Evolutionary conservation across 2,797 vertebrate species (phyloP).

Genomic region (Catharus ustulatus): DNA sequence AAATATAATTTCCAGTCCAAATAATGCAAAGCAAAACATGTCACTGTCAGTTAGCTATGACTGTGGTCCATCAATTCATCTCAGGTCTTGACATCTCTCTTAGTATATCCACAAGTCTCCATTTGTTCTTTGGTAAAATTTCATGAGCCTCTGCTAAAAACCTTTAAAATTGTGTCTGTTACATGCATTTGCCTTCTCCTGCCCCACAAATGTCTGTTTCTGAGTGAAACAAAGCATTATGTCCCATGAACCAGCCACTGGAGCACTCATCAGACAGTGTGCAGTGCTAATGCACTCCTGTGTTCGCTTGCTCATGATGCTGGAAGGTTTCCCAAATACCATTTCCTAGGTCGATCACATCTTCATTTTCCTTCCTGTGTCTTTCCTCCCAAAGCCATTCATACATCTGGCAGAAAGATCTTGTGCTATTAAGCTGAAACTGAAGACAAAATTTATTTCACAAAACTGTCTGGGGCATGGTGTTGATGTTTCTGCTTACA

Average conservation of each 20-base stretch:
- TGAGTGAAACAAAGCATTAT: neutral
- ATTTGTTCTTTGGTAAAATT: neutral
- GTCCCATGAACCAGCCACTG: neutral
- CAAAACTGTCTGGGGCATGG: neutral
- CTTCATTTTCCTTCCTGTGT: constrained; percentile 36
- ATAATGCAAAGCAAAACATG: constrained; percentile 12
- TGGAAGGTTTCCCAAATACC: constrained; percentile 50
- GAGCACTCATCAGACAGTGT: neutral
- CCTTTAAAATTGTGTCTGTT: constrained; percentile 20
- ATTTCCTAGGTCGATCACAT: constrained; percentile 57
- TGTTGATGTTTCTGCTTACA: neutral
- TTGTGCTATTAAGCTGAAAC: constrained; percentile 48
- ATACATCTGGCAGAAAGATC: constrained; percentile 50
- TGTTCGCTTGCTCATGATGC: neutral
- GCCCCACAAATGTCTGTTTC: neutral
- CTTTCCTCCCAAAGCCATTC: constrained; percentile 19
- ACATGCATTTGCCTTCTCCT: constrained; percentile 28
- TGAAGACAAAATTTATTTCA: constrained; percentile 55
- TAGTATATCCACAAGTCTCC: neutral
- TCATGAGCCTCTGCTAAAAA: neutral
- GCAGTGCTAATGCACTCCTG: neutral
- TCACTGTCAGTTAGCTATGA: constrained; percentile 33
- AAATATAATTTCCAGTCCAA: constrained; percentile 16
- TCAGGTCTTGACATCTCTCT: neutral
- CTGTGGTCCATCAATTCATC: constrained; percentile 15